Base-by-base conservation (phyloP, 2,888 invertebrate species). In the Pegoplata infirma region DNA sequence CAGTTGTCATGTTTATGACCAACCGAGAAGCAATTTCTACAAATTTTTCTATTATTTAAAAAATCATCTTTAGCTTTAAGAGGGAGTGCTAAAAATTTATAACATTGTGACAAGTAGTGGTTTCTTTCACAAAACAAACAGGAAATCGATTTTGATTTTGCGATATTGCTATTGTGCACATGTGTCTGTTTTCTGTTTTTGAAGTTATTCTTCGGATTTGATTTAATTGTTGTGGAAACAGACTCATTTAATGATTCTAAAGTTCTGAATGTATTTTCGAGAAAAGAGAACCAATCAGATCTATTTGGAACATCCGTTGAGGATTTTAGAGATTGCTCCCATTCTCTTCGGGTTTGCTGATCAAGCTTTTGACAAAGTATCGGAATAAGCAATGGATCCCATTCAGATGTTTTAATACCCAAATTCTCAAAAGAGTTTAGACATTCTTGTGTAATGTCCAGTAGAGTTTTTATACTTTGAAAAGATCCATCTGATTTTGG, bases 371-470 rank as follows among this genome's bases (percentile, higher is more conserved):
- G 25, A 25, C 25, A 6, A 5, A 25, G 3, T 6, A 6, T 3
- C 3, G 6, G 3, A 5, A 25, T 3, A 3, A 25, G 6, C 3
- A 71, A 32, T 25, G 25, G 25, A 25, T 25, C 25, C 25, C 25
- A 25, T 25, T 25, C 25, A 25, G 14, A 8, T 2, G 63, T 68
- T 3, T 55, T 10, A 49, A 75, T n/a, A 5, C 47, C 47, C 2
- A 75, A 14, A 36, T 75, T 75, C 1, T 16, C n/a, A 1, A 75
- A 17, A 3, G 55, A 68, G 5, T 53, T 28, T 7, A 75, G 6
- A 21, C 68, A 75, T 23, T 75, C 68, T 40, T 76, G 47, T 3
- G 56, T 36, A 36, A 56, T 36, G n/a, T 76, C 56, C 12, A 76
- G 23, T 12, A 76, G 5, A 1, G 17, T 25, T 61, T 63, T 61